Conservation (phyloP, 2,797 vertebrate species). For the Trematomus bernacchii region DNA sequence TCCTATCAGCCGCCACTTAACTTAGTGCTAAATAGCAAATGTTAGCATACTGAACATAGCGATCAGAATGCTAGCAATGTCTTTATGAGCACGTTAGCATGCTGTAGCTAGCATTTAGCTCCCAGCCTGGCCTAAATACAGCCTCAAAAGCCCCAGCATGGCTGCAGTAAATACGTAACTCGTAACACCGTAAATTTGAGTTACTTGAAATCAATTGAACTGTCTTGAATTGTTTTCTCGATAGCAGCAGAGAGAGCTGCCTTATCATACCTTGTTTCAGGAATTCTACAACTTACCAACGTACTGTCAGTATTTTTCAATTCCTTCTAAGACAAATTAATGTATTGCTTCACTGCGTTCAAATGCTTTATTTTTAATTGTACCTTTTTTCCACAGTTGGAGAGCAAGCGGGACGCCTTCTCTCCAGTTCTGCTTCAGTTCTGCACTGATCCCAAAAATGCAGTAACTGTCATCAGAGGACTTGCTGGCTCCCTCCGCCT, state of each 20-base stretch:
- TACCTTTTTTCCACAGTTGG: constrained; percentile 81
- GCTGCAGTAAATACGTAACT: not conserved
- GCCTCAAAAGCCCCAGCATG: constrained; percentile 1
- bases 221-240: constrained; percentile 5
- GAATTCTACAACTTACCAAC: constrained; percentile 10
- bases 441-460: constrained; percentile 94
- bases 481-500: constrained; percentile 93
- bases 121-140: not conserved
- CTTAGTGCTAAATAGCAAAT: not conserved
- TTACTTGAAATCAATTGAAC: constrained; percentile 15
- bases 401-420: constrained; percentile 93
- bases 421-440: constrained; percentile 93
- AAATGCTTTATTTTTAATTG: not conserved
- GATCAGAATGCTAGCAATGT: not conserved
- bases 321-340: constrained; percentile 19
- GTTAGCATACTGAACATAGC: not conserved
- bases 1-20: not conserved
- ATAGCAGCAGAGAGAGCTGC: constrained; percentile 15
- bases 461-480: constrained; percentile 94
- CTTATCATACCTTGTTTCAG: constrained; percentile 17
- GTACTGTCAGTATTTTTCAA: constrained; percentile 26
- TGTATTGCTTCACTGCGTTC: not conserved
- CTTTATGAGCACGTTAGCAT: not conserved
- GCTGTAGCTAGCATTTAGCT: constrained; percentile 9
- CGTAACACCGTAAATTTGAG: not conserved